Conservation (phyloP, 2,888 invertebrate genomes). For the Lepidochrysops patricia region DNA sequence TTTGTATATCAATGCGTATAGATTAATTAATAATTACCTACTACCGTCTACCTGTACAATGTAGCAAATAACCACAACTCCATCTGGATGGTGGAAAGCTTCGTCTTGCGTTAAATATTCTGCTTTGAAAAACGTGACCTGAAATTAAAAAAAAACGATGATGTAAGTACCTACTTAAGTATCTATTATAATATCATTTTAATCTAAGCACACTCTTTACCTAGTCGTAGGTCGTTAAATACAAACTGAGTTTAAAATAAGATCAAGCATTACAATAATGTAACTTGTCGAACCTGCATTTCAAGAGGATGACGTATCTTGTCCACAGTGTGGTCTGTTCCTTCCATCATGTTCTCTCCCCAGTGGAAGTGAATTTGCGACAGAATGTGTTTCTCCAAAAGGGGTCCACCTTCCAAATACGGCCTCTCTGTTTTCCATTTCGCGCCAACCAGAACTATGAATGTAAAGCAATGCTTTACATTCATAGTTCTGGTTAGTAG, state of each 20-base stretch:
- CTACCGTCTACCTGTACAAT: slow-evolving; percentile 67
- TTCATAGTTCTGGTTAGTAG: too few species aligned
- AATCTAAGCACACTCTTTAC: background rate
- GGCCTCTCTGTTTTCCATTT: slow-evolving; percentile 78
- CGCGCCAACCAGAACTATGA: slow-evolving; percentile 73
- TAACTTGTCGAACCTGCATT: slow-evolving; percentile 65
- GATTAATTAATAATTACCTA: too few species aligned
- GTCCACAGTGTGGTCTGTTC: slow-evolving; percentile 79
- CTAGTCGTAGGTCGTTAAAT: too few species aligned
- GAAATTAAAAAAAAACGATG: slow-evolving; percentile 29
- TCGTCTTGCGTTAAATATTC: slow-evolving; percentile 76
- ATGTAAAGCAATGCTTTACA: background rate
- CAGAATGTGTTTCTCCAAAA: slow-evolving; percentile 75
- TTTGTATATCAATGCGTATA: too few species aligned
- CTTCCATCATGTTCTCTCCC: slow-evolving; percentile 76
- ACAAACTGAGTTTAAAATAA: background rate
- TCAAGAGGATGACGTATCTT: slow-evolving; percentile 71
- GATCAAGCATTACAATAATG: background rate
- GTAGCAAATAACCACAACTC: slow-evolving; percentile 75
- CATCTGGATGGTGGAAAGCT: slow-evolving; percentile 75
- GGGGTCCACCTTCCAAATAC: slow-evolving; percentile 74
- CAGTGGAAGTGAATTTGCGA: slow-evolving; percentile 82
- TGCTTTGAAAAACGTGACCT: slow-evolving; percentile 72
- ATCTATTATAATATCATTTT: too few species aligned
- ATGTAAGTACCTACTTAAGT: too few species aligned